These are phyloP conservation scores for Myotis planiceps DNA, from an alignment of 2,797 vertebrate species.

Conservation along the genomic window DNA sequence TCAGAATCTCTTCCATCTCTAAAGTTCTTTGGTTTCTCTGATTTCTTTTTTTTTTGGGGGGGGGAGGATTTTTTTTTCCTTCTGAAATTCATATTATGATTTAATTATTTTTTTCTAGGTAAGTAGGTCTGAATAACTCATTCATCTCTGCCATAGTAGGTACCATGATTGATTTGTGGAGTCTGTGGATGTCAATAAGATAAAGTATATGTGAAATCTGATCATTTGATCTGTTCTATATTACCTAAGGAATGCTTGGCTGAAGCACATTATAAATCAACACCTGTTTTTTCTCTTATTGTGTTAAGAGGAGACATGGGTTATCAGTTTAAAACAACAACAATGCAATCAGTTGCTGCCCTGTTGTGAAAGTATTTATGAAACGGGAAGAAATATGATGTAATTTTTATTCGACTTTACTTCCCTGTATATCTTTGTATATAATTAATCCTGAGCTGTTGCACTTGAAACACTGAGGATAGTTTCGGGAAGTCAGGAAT, in stretches of 20 bases:
- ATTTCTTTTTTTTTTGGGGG: conserved; percentile 14
- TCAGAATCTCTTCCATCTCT: background rate
- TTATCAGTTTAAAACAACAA: conserved; percentile 39
- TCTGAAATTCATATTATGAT: conserved; percentile 69
- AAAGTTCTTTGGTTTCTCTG: background rate
- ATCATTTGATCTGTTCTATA: conserved; percentile 46
- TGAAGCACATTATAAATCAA: conserved; percentile 52
- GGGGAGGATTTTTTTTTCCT: conserved; percentile 46
- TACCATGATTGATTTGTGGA: conserved; percentile 68
- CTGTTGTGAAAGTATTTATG: conserved; percentile 53
- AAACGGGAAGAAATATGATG: background rate
- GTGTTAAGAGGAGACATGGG: background rate
- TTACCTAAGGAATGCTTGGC: conserved; percentile 43
- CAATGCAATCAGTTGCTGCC: conserved; percentile 6
- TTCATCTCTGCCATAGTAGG: conserved; percentile 64
- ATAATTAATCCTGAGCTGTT: conserved; percentile 10
- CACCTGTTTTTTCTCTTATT: background rate
- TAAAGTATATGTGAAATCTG: conserved; percentile 45
- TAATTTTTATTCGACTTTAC: conserved; percentile 46
- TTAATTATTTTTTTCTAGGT: conserved; percentile 73
- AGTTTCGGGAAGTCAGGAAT: conserved; percentile 32
- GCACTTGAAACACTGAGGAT: background rate
- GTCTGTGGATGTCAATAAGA: conserved; percentile 27
- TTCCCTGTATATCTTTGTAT: background rate
- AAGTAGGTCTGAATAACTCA: conserved; percentile 57